phyloP scores from a whole-genome alignment of 35 echinoderm and acorn worm genomes.

The Apostichopus californicus region DNA sequence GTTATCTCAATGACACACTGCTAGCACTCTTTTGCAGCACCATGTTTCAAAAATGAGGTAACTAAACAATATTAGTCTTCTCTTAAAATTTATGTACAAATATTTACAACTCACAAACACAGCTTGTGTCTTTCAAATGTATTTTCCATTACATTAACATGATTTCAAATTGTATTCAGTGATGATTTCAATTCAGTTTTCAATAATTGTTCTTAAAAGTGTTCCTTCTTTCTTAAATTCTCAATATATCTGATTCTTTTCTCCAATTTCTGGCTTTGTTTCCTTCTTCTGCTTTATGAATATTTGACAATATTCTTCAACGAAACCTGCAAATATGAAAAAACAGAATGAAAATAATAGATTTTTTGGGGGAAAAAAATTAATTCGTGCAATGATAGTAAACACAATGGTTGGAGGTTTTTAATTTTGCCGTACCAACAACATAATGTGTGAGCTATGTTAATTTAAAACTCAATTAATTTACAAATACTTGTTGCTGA shows the following conservation, averaged over 20 bases:
- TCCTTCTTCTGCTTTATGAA: background rate
- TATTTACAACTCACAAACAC: slow-evolving; percentile 25
- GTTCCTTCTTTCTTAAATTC: background rate
- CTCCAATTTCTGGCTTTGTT: background rate
- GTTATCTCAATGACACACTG: background rate
- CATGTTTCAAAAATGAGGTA: background rate
- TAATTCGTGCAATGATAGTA: background rate
- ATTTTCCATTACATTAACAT: slow-evolving; percentile 27
- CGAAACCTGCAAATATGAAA: background rate
- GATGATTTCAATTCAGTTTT: background rate
- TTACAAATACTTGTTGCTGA: no score
- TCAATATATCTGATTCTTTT: background rate
- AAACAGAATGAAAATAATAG: background rate
- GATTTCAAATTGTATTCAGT: slow-evolving; percentile 1
- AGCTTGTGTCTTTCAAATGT: slow-evolving; percentile 7
- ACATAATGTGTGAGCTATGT: no score
- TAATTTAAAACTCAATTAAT: no score
- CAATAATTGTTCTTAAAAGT: background rate
- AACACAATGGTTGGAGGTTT: no score
- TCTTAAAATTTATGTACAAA: slow-evolving; percentile 31
- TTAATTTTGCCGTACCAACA: no score
- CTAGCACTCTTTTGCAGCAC: background rate
- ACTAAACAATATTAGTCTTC: background rate
- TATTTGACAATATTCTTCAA: background rate
- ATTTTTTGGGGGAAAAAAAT: background rate